A percentile compares a stretch with the other conserved stretches of the same genome.
These are phyloP conservation scores for Simalia tracyae DNA, from an alignment of 2,797 vertebrate genomes.

Conservation along the genomic window DNA sequence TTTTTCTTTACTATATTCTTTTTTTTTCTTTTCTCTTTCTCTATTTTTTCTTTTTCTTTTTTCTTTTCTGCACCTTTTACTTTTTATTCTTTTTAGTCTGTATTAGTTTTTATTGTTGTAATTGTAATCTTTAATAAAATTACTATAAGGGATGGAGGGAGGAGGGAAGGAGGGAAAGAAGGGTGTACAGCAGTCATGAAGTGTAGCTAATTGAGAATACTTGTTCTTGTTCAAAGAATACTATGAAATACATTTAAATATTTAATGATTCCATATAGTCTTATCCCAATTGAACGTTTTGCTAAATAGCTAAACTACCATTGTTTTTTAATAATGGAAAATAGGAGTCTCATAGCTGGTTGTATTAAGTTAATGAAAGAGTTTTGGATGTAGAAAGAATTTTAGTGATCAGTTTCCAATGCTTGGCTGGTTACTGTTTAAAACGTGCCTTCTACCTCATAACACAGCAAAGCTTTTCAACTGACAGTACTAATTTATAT, in stretches of 20 bases:
- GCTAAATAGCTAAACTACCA: not conserved
- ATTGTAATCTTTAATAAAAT: no score
- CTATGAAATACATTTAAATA: conserved; percentile 2
- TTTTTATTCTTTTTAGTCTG: no score
- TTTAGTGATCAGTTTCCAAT: conserved; percentile 28
- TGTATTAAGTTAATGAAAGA: conserved; percentile 19
- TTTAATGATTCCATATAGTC: conserved; percentile 14
- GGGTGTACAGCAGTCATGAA: not conserved
- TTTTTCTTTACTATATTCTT: no score
- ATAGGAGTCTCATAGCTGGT: not conserved
- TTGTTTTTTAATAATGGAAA: conserved; percentile 26
- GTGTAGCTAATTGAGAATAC: conserved; percentile 16
- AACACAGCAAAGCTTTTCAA: conserved; percentile 25
- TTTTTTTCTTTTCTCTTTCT: no score
- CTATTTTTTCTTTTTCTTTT: no score
- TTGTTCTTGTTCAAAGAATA: conserved; percentile 17
- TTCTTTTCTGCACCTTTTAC: no score
- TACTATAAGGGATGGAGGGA: no score
- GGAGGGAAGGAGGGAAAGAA: no score
- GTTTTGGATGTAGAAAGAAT: conserved; percentile 19
- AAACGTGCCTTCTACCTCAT: conserved; percentile 24
- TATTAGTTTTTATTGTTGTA: no score
- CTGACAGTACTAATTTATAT: conserved; percentile 35
- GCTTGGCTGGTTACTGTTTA: conserved; percentile 21
- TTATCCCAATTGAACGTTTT: conserved; percentile 25